phyloP scores from a whole-genome alignment of 2,888 invertebrate species.

The Nysson spinosus region DNA sequence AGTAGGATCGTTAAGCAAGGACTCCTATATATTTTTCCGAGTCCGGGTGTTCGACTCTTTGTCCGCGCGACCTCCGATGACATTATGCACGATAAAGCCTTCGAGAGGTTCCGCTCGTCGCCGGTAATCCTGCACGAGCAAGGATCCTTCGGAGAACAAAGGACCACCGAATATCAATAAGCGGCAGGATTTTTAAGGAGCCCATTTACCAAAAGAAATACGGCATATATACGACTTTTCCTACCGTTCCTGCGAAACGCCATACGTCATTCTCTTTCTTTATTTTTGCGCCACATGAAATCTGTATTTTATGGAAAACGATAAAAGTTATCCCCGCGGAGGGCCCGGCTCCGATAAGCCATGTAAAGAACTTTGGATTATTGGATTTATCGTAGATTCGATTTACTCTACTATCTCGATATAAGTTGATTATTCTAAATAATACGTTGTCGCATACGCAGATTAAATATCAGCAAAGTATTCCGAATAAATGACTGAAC shows the following conservation, averaged over 20 bases:
- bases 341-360: neutral
- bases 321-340: neutral
- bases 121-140: slow-evolving; percentile 30
- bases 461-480: too few relatives aligned
- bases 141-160: slow-evolving; percentile 39
- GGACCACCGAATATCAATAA: slow-evolving; percentile 39
- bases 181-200: slow-evolving; percentile 30
- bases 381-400: neutral
- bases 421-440: too few relatives aligned
- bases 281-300: neutral
- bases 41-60: slow-evolving; percentile 14
- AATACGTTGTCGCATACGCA: too few relatives aligned
- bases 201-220: slow-evolving; percentile 15
- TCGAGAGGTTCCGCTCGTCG: slow-evolving; percentile 27
- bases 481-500: too few relatives aligned
- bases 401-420: too few relatives aligned
- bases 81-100: slow-evolving; percentile 53
- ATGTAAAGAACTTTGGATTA: neutral
- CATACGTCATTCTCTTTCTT: slow-evolving; percentile 14
- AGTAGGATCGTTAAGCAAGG: slow-evolving; percentile 49
- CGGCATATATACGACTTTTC: neutral
- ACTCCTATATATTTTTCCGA: slow-evolving; percentile 25
- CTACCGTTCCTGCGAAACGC: slow-evolving; percentile 10
- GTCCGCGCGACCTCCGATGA: slow-evolving; percentile 23
- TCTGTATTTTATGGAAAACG: slow-evolving; percentile 2